Evolutionary conservation across 2,797 vertebrate species (phyloP).

Genomic region (Lophotriccus pileatus): DNA sequence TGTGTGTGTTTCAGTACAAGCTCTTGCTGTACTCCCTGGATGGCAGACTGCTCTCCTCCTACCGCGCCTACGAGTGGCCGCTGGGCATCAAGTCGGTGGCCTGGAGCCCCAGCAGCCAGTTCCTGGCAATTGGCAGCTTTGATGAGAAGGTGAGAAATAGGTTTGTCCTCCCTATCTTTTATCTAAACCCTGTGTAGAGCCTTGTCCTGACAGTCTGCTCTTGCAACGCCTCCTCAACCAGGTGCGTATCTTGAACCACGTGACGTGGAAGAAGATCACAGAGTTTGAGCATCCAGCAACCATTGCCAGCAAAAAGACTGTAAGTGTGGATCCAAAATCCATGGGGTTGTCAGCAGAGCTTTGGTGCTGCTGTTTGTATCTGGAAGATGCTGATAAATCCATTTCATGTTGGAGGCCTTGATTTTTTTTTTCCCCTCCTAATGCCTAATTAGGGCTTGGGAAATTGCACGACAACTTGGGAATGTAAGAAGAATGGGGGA

Average conservation of each 20-base stretch:
- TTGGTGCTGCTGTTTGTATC: background rate
- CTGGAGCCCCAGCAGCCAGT: slow-evolving; percentile 97
- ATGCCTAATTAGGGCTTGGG: background rate
- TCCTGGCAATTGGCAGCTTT: slow-evolving; percentile 93
- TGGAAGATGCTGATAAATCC: background rate
- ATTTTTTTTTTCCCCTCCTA: too few species aligned
- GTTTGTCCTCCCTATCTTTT: background rate
- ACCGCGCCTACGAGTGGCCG: slow-evolving; percentile 92
- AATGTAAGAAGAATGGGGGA: background rate
- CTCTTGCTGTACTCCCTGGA: slow-evolving; percentile 92
- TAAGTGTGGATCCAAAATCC: slow-evolving; percentile 64
- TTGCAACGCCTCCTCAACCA: slow-evolving; percentile 12
- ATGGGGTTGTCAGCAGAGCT: background rate
- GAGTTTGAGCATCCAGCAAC: slow-evolving; percentile 86
- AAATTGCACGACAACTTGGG: background rate
- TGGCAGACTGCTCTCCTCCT: slow-evolving; percentile 86
- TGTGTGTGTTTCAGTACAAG: slow-evolving; percentile 83
- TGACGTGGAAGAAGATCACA: slow-evolving; percentile 91
- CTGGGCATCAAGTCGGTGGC: slow-evolving; percentile 88
- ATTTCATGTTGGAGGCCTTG: background rate
- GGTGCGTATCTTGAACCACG: slow-evolving; percentile 94
- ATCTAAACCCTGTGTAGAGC: background rate
- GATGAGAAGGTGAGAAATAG: slow-evolving; percentile 86
- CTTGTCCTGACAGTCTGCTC: background rate
- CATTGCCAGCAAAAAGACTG: slow-evolving; percentile 80